A percentile compares a stretch with the other conserved stretches of the same genome.
phyloP scores from a whole-genome alignment of 2,888 invertebrate genomes.

The Osmoderma eremita region DNA sequence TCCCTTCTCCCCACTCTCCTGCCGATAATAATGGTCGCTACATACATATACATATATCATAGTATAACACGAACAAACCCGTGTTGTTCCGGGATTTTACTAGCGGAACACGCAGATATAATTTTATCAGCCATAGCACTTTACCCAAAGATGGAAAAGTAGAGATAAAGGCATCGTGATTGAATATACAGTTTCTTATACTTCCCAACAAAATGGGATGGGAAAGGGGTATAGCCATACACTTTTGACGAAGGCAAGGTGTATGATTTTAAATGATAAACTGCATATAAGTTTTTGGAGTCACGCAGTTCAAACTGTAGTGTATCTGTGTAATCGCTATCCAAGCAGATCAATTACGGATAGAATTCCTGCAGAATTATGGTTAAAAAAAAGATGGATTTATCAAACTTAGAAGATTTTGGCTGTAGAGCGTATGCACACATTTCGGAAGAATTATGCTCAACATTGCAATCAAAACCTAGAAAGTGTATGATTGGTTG shows the following conservation, averaged over 20 bases:
- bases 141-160: no score
- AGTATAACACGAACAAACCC: no score
- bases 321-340: conserved; percentile 49
- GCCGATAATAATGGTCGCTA: no score
- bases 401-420: neutral
- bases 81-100: no score
- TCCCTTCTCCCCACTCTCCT: no score
- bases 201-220: conserved; percentile 48
- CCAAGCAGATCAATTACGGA: conserved; percentile 36
- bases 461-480: neutral
- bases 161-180: conserved; percentile 40
- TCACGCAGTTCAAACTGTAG: conserved; percentile 48
- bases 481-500: conserved; percentile 1
- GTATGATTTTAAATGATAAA: conserved; percentile 47
- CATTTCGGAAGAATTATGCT: neutral
- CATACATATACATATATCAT: no score
- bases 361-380: neutral
- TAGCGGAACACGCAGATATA: no score
- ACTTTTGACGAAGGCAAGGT: conserved; percentile 47
- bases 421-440: no score
- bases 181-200: conserved; percentile 47
- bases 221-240: conserved; percentile 50
- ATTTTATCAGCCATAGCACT: no score
- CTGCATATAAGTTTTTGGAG: conserved; percentile 49
- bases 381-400: neutral